phyloP scores from a whole-genome alignment of 2,888 invertebrate genomes.

The Zaprionus lineosus region DNA sequence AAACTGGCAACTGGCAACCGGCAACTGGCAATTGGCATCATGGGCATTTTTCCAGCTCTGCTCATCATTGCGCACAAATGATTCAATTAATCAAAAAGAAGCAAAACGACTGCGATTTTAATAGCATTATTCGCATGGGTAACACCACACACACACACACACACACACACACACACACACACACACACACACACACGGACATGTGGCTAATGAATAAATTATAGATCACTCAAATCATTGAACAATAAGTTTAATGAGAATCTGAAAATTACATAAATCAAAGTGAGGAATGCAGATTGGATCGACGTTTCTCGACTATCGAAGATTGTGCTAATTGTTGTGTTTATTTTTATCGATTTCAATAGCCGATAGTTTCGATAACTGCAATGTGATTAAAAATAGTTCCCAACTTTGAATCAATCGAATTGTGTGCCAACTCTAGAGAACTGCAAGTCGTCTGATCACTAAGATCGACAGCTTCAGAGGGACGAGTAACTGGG shows the following conservation, averaged over 20 bases:
- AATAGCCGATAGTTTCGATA: too few relatives aligned
- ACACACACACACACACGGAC: constrained; percentile 4
- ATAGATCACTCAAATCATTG: constrained; percentile 66
- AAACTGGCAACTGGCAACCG: constrained; percentile 35
- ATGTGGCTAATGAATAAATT: constrained; percentile 67
- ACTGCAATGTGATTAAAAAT: too few relatives aligned
- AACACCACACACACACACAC: constrained; percentile 7
- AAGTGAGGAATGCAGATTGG: constrained; percentile 45
- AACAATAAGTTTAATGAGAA: constrained; percentile 54
- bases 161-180: too few relatives aligned
- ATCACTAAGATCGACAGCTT: too few relatives aligned
- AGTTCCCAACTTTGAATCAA: too few relatives aligned
- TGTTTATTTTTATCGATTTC: too few relatives aligned
- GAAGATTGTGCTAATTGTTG: too few relatives aligned
- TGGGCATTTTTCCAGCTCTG: constrained; percentile 42
- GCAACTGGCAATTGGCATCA: constrained; percentile 46
- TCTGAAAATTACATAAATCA: constrained; percentile 51
- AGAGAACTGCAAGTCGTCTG: too few relatives aligned
- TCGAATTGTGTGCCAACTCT: too few relatives aligned
- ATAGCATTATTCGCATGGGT: constrained; percentile 61
- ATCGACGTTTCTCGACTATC: constrained; percentile 46
- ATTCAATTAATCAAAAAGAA: constrained; percentile 70
- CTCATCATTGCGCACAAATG: constrained; percentile 70
- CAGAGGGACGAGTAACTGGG: too few relatives aligned
- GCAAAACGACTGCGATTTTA: constrained; percentile 63